Evolutionary conservation across 2,888 invertebrate species (phyloP), one percentile per base, ranked within the genome.

Genomic region (Drosophila nigritarsus): DNA sequence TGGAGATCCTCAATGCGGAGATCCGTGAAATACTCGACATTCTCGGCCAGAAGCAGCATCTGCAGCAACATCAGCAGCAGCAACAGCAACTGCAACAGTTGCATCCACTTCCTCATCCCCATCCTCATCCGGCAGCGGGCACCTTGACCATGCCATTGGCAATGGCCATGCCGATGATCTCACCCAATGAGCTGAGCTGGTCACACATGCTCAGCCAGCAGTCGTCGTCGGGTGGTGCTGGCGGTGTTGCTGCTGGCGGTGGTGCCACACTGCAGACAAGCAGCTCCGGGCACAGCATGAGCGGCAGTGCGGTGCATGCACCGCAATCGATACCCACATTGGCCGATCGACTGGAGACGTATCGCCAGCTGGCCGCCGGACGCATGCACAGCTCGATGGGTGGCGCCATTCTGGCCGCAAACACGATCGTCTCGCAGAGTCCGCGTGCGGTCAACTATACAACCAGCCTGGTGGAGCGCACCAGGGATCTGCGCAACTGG

Each of bases 11-110:
- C 24, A 96, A 96, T 92, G 94, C 95, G 1, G 96, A 96, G 92
- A 96, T 96, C 75, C 94, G 95, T 54, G 96, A 96, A 90, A 96
- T 96, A 73, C 95, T 96, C 94, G 95, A 95, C 73, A 95, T 96
- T 67, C 92, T 96, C 49, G 94, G 95, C 76, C 95, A 95, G 81
- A 87, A 90, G 60, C 92, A 84, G 30, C 80, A 77, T 13, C 77
- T 75, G 0, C 81, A 81, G 11, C 79, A 80, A 6, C 68, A 63
- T 1, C 74, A 63, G 0, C 69, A 48, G 11, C 59, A 54, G 11
- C 65, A 80, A 1, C 61, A 32, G 27, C 68, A 69, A 8, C 59
- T 80, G 6, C 62, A 42, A n/a, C 69, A 69, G 9, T 62, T 81
- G 15, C 69, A 45, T 45, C 24, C 15, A 24, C 45, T 69, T 9